Conservation (phyloP, 1,140 invertebrate genomes). For the Drosophila miranda region DNA sequence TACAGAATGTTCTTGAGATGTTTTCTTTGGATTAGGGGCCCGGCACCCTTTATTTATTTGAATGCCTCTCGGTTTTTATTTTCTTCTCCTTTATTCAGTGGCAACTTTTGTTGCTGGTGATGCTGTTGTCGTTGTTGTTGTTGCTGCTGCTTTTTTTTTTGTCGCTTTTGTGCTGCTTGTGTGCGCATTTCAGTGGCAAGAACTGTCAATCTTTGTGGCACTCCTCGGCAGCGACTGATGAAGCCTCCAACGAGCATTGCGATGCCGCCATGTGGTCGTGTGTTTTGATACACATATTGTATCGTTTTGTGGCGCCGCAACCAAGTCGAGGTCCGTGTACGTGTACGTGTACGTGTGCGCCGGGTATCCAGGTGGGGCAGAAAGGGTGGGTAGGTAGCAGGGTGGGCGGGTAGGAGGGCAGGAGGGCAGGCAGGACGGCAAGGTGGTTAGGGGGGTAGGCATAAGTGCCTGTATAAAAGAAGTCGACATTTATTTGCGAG, state of each 20-base stretch:
- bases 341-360: conserved; percentile 13
- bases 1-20: too few species aligned
- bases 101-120: conserved; percentile 67
- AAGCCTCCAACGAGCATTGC: conserved; percentile 35
- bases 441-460: conserved; percentile 30
- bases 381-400: conserved; percentile 7
- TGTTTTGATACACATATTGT: conserved; percentile 80
- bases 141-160: too few species aligned
- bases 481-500: conserved; percentile 81
- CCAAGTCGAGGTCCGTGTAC: conserved; percentile 29
- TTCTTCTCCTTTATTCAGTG: conserved; percentile 55
- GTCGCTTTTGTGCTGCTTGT: conserved; percentile 61
- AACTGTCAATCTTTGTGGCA: conserved; percentile 71
- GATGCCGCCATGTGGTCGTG: conserved; percentile 55
- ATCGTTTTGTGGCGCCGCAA: conserved; percentile 67
- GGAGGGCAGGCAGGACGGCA: neutral
- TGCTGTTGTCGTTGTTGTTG: too few species aligned
- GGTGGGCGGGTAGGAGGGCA: neutral
- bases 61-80: conserved; percentile 47
- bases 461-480: conserved; percentile 79
- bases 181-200: conserved; percentile 77
- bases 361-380: too few species aligned
- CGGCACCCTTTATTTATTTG: conserved; percentile 49
- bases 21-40: conserved; percentile 1
- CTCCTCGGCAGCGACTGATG: conserved; percentile 46